phyloP scores from a whole-genome alignment of 2,888 invertebrate species.

The Polyploca ridens region DNA sequence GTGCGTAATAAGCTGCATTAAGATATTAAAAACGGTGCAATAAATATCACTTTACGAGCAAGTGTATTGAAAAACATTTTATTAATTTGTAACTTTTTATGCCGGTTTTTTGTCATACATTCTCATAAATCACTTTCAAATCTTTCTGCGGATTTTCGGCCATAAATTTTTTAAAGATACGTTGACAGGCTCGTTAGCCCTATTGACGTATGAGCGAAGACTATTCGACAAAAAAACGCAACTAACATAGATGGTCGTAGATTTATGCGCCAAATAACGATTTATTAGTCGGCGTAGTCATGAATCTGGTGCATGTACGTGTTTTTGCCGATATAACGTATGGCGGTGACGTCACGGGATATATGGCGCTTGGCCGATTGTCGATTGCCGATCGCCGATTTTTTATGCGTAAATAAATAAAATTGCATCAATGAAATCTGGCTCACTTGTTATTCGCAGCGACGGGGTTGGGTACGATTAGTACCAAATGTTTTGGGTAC shows the following conservation, averaged over 20 bases:
- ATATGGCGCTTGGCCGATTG: slow-evolving; percentile 43
- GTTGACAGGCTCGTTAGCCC: slow-evolving; percentile 27
- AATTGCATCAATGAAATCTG: slow-evolving; percentile 46
- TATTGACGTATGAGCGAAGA: slow-evolving; percentile 34
- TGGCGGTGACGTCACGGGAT: slow-evolving; percentile 50
- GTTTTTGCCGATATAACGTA: slow-evolving; percentile 52
- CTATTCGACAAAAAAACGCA: slow-evolving; percentile 38
- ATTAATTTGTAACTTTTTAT: too few relatives aligned
- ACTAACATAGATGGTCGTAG: slow-evolving; percentile 48
- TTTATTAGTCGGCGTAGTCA: slow-evolving; percentile 53
- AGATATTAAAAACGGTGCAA: too few relatives aligned
- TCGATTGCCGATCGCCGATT: slow-evolving; percentile 26
- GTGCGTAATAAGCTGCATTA: too few relatives aligned
- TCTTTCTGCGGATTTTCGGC: neutral
- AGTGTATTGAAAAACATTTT: too few relatives aligned
- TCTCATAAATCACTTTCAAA: neutral
- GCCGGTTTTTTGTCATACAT: neutral
- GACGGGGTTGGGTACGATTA: slow-evolving; percentile 17
- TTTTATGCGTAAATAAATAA: slow-evolving; percentile 58
- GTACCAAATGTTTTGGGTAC: neutral
- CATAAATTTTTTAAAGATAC: slow-evolving; percentile 12
- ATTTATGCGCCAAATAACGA: slow-evolving; percentile 53
- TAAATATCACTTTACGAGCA: too few relatives aligned
- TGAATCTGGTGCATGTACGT: slow-evolving; percentile 49
- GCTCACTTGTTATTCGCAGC: slow-evolving; percentile 15